Evolutionary conservation across 2,888 invertebrate species (phyloP), one percentile per base, ranked within the genome.

Genomic region (Metalampra italica): DNA sequence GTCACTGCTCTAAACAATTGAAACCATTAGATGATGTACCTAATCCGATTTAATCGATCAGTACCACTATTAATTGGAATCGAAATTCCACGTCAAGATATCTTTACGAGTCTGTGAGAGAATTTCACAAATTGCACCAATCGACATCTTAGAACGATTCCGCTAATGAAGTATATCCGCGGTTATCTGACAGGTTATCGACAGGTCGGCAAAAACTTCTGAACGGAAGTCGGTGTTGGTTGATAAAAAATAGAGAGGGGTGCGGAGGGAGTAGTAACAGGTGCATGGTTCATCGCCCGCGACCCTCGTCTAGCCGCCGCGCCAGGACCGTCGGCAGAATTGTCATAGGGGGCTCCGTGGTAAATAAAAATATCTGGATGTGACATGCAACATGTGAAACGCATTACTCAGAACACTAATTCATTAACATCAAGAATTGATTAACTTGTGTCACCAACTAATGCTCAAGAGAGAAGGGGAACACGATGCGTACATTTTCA

Each of bases 201-300:
- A 75, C 75, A 71, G 77, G 67, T 73, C 69, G 73, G 77, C 70
- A 88, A 88, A 86, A 86, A 87, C 75, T 54, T 58, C 74, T 64
- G 75, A 75, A 79, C 87, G 88, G 87, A 88, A 88, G 86, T 84
- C 59, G 64, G 60, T 61, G 70, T 66, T 66, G 70, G 70, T 66
- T 66, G 70, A 66, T 74, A 86, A 86, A 86, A 87, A 88, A 86
- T 77, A 63, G 70, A 69, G 74, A 66, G 82, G 81, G 78, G 72
- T 72, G 75, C 66, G 78, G 75, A 62, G 77, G 72, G 76, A 70
- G 68, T 55, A 61, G 68, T 61, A 74, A 77, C 85, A 84, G 86
- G 84, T 83, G 84, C 71, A 68, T 55, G 75, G 87, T 84, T 86
- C 87, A 86, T 82, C 80, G 85, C 70, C 82, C 85, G 81, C 80